Base-by-base conservation (phyloP, 2,113 vertebrate species). In the Mus spicilegus region DNA sequence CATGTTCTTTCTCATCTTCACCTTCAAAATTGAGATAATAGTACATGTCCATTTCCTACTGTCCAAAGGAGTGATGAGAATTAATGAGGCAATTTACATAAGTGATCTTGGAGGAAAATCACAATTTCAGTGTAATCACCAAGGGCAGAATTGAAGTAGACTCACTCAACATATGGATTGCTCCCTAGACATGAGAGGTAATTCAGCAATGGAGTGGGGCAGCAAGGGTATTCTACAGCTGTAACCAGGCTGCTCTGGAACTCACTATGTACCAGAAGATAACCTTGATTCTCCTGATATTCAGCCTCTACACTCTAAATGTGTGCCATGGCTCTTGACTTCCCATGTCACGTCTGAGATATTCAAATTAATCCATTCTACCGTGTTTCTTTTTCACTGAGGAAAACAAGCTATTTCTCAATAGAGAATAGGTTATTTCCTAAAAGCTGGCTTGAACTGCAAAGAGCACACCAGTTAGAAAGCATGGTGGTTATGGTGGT, bases 61-160 rank as follows among this genome's bases (percentile, higher is more conserved):
- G 73, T 86, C 91, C 89, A 65, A 56, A 69, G 69, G 75, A 91
- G 36, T 69, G 70, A 61, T 84, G 78, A 97, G 84, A 96, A 95
- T 84, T 98, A 91, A 98, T 49, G 77, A 94, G 89, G 75, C 78
- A 96, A 94, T 97, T 95, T 97, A 95, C 22, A 7, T 87, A 97
- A 97, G 87, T 95, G 95, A 96, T 96, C 87, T 89, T 95, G 89
- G 73, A 94, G 96, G 89, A 89, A 96, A 91, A 94, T 89, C 78
- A 73, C 49, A 87, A 56, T 78, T 94, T 93, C 80, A 81, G 56
- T 93, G 24, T 92, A 85, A 82, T 91, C 63, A 63, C 61, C 1
- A 46, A 90, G 89, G 77, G 19, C 61, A 75, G 81, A 95, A 93
- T 73, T 91, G 94, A 96, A 69, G 46, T 94, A 56, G 51, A 89